Base-by-base conservation (phyloP, 2,888 invertebrate species). In the Cacoxenus indagator region DNA sequence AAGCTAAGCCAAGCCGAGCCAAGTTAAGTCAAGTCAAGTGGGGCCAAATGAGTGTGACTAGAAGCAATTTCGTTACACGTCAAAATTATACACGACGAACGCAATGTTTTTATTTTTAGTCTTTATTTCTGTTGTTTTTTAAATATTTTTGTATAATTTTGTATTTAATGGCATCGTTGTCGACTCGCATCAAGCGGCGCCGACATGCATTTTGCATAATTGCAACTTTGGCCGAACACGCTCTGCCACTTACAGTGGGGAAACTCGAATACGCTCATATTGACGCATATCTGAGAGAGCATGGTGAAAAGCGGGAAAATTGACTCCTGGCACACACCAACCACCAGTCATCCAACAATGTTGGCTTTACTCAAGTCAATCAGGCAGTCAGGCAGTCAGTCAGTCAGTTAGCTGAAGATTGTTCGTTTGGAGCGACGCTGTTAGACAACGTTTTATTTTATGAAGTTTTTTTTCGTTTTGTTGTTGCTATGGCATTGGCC, bases 401-500 rank as follows among this genome's bases (percentile, higher is more conserved):
- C 48, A 51, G 19, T 51, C 27, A 22, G 37, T 43, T 62, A 29
- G n/a, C 22, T 45, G n/a, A 62, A 57, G 27, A 24, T 48, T n/a
- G 64, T 17, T 6, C 29, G 1, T 4, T 55, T 24, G 19, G 55
- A 14, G 22, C 73, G 72, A 71, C 61, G 69, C 64, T 67, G 17
- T 17, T 27, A 31, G 59, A 29, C 19, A 11, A 26, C 46, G 64
- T 45, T 31, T 74, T 74, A 48, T 22, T 29, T 31, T 45, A 11
- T 14, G n/a, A n/a, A n/a, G n/a, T n/a, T 17, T 22, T 54, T 14
- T 37, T 54, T 29, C 29, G 59, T 57, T 71, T 75, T 17, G 69
- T n/a, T n/a, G n/a, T n/a, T n/a, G 68, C 29, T 70, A 69, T 17
- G 61, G 46, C 73, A 65, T 72, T 85, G 75, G 84, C 84, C 84